Evolutionary conservation across 2,888 invertebrate genomes (phyloP).

Genomic region (Unio pictorum): DNA sequence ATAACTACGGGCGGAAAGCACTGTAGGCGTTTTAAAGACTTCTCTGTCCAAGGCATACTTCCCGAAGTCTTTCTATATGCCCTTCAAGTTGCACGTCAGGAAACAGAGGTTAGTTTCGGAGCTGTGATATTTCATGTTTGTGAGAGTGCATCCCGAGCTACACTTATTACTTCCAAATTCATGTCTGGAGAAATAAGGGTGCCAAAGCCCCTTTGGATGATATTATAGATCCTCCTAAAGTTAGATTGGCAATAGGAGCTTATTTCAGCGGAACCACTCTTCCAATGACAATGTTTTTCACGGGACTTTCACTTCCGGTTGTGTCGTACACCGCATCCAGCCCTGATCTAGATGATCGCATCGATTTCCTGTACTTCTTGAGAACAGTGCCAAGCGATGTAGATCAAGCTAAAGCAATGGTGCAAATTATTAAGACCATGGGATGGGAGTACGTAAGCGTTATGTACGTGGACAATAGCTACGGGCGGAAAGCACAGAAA

Average conservation of each 20-base stretch:
- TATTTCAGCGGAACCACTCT: conserved; percentile 67
- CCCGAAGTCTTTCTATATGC: conserved; percentile 49
- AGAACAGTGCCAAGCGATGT: conserved; percentile 56
- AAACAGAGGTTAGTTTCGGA: conserved; percentile 43
- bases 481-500: conserved; percentile 49
- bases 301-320: conserved; percentile 40
- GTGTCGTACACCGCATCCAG: conserved; percentile 53
- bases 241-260: conserved; percentile 74
- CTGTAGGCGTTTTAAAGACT: conserved; percentile 32
- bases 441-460: conserved; percentile 51
- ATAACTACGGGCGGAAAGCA: conserved; percentile 56
- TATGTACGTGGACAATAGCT: conserved; percentile 52
- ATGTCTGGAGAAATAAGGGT: conserved; percentile 21
- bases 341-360: conserved; percentile 45
- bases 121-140: conserved; percentile 56
- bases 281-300: conserved; percentile 41
- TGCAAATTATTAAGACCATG: conserved; percentile 39
- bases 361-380: conserved; percentile 50
- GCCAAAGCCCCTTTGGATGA: neutral
- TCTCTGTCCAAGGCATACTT: conserved; percentile 41
- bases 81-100: conserved; percentile 20
- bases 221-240: conserved; percentile 21
- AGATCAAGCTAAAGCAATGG: conserved; percentile 11
- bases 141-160: conserved; percentile 34
- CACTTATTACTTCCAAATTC: conserved; percentile 17